Conservation (phyloP, 2,888 invertebrate species). For the Tenthredo distinguenda region DNA sequence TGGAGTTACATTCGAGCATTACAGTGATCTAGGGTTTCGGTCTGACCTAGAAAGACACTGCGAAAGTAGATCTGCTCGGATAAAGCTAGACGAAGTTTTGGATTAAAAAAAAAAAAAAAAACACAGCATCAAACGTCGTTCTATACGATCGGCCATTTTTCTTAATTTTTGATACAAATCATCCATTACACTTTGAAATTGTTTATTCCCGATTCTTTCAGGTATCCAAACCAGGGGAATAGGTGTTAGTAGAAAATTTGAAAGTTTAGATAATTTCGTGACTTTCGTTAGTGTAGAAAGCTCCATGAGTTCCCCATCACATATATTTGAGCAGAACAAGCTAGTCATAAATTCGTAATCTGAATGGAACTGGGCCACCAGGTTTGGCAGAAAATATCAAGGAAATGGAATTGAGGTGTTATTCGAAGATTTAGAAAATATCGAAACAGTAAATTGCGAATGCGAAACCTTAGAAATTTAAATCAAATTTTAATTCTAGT, state of each 20-base stretch:
- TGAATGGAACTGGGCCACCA: not conserved
- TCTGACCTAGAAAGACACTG: constrained; percentile 6
- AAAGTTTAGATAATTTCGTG: not conserved
- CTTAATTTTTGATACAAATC: not conserved
- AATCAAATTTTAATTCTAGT: not conserved
- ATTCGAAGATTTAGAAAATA: not conserved
- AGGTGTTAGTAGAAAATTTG: not conserved
- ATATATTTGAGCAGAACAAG: not conserved
- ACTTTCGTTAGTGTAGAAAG: constrained; percentile 3
- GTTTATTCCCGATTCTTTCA: not conserved
- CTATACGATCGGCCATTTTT: not conserved
- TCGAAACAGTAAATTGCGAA: not conserved
- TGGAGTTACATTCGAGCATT: not conserved
- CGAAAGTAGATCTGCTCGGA: not conserved
- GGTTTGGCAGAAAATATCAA: not conserved
- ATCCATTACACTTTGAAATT: not conserved
- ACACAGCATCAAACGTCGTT: not conserved
- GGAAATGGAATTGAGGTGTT: not conserved
- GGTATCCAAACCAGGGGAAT: not conserved
- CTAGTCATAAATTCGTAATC: not conserved
- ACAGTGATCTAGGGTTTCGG: not conserved
- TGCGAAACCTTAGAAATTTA: not conserved
- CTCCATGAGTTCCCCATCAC: not conserved
- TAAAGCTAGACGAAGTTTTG: not conserved
- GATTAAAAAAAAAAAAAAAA: not conserved